Evolutionary conservation across 2,797 vertebrate species (phyloP).

Genomic region (Silurus aristotelis): DNA sequence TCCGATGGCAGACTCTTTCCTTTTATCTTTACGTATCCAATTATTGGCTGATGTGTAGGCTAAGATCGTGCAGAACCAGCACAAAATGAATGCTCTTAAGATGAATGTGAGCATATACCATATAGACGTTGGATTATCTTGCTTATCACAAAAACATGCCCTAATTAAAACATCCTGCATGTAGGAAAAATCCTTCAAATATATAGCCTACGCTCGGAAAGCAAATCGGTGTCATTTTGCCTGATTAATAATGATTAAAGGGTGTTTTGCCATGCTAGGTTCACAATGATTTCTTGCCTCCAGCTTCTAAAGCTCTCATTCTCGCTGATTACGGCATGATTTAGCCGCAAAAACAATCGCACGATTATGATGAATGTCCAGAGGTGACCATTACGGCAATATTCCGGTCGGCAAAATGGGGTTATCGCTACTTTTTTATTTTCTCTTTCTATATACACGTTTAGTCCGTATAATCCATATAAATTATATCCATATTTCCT

Average conservation of each 20-base stretch:
- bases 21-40: not conserved
- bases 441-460: too few relatives aligned
- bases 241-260: conserved; percentile 32
- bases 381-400: not conserved
- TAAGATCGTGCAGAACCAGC: not conserved
- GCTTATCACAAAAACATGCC: not conserved
- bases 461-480: not conserved
- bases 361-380: not conserved
- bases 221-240: not conserved
- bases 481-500: not conserved
- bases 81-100: not conserved
- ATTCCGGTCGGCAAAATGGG: not conserved
- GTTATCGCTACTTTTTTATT: not conserved
- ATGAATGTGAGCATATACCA: not conserved
- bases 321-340: conserved; percentile 17
- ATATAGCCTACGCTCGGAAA: conserved; percentile 13
- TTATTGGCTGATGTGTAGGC: not conserved
- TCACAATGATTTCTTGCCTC: conserved; percentile 13
- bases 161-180: conserved; percentile 16
- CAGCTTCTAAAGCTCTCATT: conserved; percentile 2
- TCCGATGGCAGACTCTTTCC: not conserved
- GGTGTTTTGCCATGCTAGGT: conserved; percentile 2
- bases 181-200: not conserved
- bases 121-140: not conserved
- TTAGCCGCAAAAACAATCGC: conserved; percentile 14